Base-by-base conservation (phyloP, 2,113 vertebrate species). In the Xiphias gladius region DNA sequence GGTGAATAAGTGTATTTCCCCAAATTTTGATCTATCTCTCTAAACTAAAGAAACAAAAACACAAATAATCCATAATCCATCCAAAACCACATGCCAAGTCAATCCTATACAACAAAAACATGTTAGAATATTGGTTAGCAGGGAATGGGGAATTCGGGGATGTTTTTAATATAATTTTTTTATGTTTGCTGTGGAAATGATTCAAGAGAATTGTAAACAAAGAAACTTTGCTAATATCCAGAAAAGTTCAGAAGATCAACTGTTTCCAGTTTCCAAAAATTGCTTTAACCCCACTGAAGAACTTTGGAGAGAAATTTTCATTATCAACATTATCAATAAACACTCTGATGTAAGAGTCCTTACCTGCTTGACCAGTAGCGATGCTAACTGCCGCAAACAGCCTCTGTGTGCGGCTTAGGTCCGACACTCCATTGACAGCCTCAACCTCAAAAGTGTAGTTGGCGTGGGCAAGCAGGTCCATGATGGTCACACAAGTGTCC, bases 391-490 rank as follows among this genome's bases (percentile, higher is more conserved):
- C 97, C 0, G 98, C 98, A 88, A 99, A 99, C 81, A 99, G 97
- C 92, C 97, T 96, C 94, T 99, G 98, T 17, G 98, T 99, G 58
- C 97, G 96, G 89, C 98, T 99, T 89, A 99, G 94, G 86, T 99
- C 98, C 22, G 98, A 99, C 89, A 99, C 98, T 7, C 98, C 98
- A 68, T 99, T 99, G 78, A 99, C 97, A 64, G 98, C 98, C 96
- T 99, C 98, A 30, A 99, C 98, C 96, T 99, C 98, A 68, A 99
- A 98, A 0, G 98, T 99, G 84, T 99, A 99, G 94, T 99, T 99
- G 80, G 98, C 97, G 17, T 99, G 98, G 67, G 98, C 97, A n/a
- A 99, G 94, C 87, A 99, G 96, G 93, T 99, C 98, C 92, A 97
- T 88, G 90, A 99, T 91, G 67, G 95, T 98, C 92, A 98, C 96